Base-by-base conservation (phyloP, 2,113 vertebrate species). In the Eptesicus fuscus region DNA sequence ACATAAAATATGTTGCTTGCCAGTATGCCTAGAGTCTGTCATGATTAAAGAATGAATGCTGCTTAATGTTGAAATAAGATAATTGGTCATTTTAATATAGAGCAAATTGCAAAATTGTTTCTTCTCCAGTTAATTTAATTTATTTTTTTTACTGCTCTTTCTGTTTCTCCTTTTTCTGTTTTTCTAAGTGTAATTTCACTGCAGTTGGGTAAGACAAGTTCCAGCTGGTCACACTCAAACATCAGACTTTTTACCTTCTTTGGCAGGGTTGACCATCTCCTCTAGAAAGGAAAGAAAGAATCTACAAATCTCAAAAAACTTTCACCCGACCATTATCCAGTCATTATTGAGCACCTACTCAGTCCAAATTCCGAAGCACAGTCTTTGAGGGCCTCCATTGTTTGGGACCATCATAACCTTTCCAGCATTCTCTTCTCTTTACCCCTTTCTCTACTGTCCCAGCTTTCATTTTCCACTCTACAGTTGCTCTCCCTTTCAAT, bases 31-130 rank as follows among this genome's bases (percentile, higher is more conserved):
- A 11, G 74, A 76, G 69, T 56, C 69, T 84, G 9, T 94, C 86
- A 79, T 83, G 28, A 67, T 16, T 83, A 32, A 94, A 91, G 88
- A 84, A 80, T 82, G 42, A 80, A 61, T 80, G 37, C 63, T 92
- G 17, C 65, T 86, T 93, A 25, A 32, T 93, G 80, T 93, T 77
- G 71, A 95, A 93, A 96, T 93, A 51, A 90, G 69, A 85, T 61
- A 69, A 42, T 93, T 89, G 79, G 44, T 92, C 61, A 59, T 92
- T 77, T 86, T 65, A 77, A 47, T 71, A 32, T 69, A 86, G 51
- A 95, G 51, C 65, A 84, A 77, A 90, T 79, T 90, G 70, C 53
- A 95, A 56, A 80, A 35, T 73, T 70, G 59, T 85, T 78, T 92
- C 42, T 84, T 83, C 53, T 90, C 56, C 10, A 44, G 49, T 47